A percentile compares a stretch with the other conserved stretches of the same genome.
phyloP scores from a whole-genome alignment of 23 tunicate species.

The Halocynthia aurantium region DNA sequence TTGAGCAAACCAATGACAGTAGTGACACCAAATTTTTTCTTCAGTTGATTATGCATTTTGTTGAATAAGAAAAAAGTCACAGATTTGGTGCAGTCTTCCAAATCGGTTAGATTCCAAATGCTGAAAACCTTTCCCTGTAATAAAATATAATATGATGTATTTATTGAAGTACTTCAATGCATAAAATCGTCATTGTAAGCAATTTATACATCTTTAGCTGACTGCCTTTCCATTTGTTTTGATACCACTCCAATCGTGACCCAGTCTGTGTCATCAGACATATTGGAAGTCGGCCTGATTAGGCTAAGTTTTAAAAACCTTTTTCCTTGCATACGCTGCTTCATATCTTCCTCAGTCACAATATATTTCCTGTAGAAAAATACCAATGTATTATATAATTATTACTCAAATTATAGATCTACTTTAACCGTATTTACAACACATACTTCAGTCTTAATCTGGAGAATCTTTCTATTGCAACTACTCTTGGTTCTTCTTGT shows the following conservation, averaged over 20 bases:
- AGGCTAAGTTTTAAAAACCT: slow-evolving; percentile 27
- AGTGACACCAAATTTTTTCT: slow-evolving; percentile 52
- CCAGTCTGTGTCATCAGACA: slow-evolving; percentile 70
- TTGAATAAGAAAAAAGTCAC: slow-evolving; percentile 81
- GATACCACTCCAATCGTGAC: slow-evolving; percentile 81
- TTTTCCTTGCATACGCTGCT: slow-evolving; percentile 70
- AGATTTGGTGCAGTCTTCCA: slow-evolving; percentile 68
- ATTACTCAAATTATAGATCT: background rate
- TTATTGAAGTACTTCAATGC: no score
- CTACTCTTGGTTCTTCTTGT: background rate
- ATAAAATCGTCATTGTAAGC: background rate
- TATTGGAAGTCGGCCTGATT: slow-evolving; percentile 45
- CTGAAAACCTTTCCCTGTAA: slow-evolving; percentile 66
- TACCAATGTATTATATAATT: background rate
- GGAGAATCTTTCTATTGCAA: slow-evolving; percentile 61
- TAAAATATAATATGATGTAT: background rate
- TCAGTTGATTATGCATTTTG: slow-evolving; percentile 51
- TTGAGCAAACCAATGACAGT: slow-evolving; percentile 77
- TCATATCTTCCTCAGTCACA: slow-evolving; percentile 43
- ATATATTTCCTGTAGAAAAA: slow-evolving; percentile 33
- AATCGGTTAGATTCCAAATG: slow-evolving; percentile 74
- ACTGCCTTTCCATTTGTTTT: slow-evolving; percentile 74
- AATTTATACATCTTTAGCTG: slow-evolving; percentile 68
- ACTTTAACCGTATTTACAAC: background rate
- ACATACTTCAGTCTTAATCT: slow-evolving; percentile 57